phyloP scores from a whole-genome alignment of 2,797 vertebrate genomes.

The Australoheros facetus region DNA sequence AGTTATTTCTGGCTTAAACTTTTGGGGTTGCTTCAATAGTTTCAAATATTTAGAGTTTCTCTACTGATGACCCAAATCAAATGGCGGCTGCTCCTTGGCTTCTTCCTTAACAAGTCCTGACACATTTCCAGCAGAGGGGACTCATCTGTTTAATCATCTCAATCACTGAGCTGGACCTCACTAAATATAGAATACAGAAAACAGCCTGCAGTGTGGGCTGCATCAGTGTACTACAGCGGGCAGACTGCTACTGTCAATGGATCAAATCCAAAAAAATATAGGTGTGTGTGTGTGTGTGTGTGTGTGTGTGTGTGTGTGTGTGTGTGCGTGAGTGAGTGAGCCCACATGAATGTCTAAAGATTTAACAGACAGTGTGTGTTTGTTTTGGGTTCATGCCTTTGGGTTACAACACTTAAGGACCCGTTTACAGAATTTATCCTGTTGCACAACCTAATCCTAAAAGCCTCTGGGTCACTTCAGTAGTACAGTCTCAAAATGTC shows the following conservation, averaged over 20 bases:
- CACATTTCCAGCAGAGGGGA: conserved; percentile 59
- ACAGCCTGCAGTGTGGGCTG: conserved; percentile 54
- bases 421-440: conserved; percentile 64
- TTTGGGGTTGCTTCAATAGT: conserved; percentile 20
- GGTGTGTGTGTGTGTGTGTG: conserved; percentile 2
- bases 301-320: conserved; percentile 10
- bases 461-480: conserved; percentile 39
- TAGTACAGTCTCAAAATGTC: conserved; percentile 49
- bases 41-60: conserved; percentile 43
- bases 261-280: conserved; percentile 46
- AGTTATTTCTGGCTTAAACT: conserved; percentile 35
- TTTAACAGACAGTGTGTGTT: conserved; percentile 46
- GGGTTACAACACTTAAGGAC: conserved; percentile 55
- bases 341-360: conserved; percentile 28
- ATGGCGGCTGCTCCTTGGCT: conserved; percentile 36
- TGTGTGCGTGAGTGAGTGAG: conserved; percentile 6
- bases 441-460: conserved; percentile 74
- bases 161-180: conserved; percentile 66
- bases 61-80: conserved; percentile 53
- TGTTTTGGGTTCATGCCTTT: conserved; percentile 52
- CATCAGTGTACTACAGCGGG: conserved; percentile 40
- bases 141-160: conserved; percentile 79
- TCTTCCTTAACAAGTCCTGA: conserved; percentile 61
- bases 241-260: conserved; percentile 53
- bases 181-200: conserved; percentile 71